Conservation (phyloP, 1,140 invertebrate species). For the Saccostrea echinata region DNA sequence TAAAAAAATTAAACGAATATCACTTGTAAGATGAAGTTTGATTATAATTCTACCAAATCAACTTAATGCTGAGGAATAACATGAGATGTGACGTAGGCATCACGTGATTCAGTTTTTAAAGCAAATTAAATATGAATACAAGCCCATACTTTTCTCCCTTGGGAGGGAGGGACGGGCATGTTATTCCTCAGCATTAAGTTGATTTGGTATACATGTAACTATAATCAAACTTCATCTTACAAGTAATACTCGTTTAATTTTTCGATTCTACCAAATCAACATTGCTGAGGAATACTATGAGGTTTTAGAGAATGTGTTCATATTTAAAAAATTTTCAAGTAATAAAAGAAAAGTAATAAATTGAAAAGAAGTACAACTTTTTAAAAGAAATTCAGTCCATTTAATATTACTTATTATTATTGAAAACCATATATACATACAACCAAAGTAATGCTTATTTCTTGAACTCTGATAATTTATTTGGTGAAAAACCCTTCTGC, state of each 20-base stretch:
- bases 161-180: conserved; percentile 12
- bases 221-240: conserved; percentile 41
- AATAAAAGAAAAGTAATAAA: too few species aligned
- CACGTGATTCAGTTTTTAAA: conserved; percentile 40
- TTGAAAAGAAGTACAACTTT: not conserved
- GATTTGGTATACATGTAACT: conserved; percentile 42
- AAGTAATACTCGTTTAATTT: too few species aligned
- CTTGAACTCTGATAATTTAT: not conserved
- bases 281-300: conserved; percentile 32
- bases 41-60: too few species aligned
- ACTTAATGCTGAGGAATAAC: conserved; percentile 40
- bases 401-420: not conserved
- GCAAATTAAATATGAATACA: not conserved
- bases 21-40: conserved; percentile 26
- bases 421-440: not conserved
- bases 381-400: conserved; percentile 2
- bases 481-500: not conserved
- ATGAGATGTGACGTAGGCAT: conserved; percentile 41
- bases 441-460: not conserved
- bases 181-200: conserved; percentile 41
- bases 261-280: conserved; percentile 38
- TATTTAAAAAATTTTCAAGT: not conserved
- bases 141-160: not conserved
- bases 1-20: conserved; percentile 26
- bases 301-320: conserved; percentile 37